Base-by-base conservation (phyloP, 92 coral and sea anemone genomes). In the Plumapathes pennacea region DNA sequence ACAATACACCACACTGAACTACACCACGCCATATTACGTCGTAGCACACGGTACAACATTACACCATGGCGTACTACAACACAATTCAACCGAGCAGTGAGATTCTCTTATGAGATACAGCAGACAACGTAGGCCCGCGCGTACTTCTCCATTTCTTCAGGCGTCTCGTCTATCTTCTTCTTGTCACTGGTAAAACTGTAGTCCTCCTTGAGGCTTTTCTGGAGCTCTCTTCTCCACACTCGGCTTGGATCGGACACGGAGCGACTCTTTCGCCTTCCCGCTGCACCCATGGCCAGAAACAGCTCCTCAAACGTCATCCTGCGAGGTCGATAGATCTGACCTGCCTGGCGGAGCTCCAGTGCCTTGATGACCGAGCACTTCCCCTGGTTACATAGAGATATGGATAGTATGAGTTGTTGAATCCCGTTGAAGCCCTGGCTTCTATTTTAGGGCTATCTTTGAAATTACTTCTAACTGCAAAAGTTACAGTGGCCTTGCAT, bases 351-450 rank as follows among this genome's bases (percentile, higher is more conserved):
- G 22, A 94, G 83, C 27, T 94, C 80, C 55, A 88, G 76, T 0
- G 82, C 88, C 68, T 94, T 88, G 62, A 88, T 74, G 13, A 92
- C 94, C 17, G 83, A 75, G 15, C 98, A 92, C 50, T 80, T 76
- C 27, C 98, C 98, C 98, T 92, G 60, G 20, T 34, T 44, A 25
- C 13, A 23, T 36, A 25, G 31, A 24, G 15, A 36, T 13, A 27
- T n/a, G n/a, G n/a, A n/a, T n/a, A n/a, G n/a, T n/a, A n/a, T n/a
- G n/a, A n/a, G n/a, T n/a, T n/a, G n/a, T n/a, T n/a, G n/a, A n/a
- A n/a, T n/a, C n/a, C n/a, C n/a, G n/a, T n/a, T n/a, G n/a, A n/a
- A n/a, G n/a, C n/a, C n/a, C n/a, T n/a, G n/a, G n/a, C n/a, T n/a
- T n/a, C n/a, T n/a, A n/a, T n/a, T n/a, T n/a, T n/a, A n/a, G n/a